These are phyloP conservation scores for Drosophila orosa DNA, from an alignment of 1,140 invertebrate species.

Conservation along the genomic window DNA sequence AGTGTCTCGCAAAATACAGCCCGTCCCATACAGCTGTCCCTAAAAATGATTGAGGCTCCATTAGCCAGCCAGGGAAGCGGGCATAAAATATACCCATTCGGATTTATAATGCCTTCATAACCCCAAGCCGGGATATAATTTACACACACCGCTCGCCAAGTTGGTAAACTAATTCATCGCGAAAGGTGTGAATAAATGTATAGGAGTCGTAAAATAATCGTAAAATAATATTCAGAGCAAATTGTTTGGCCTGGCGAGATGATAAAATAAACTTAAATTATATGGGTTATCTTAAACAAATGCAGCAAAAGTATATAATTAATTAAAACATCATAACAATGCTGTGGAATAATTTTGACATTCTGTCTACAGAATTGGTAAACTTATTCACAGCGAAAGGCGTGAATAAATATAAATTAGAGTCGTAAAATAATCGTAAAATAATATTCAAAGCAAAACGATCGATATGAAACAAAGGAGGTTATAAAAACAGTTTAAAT, in stretches of 20 bases:
- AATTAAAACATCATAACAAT: constrained; percentile 12
- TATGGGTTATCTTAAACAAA: not conserved
- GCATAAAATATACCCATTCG: constrained; percentile 30
- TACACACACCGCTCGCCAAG: constrained; percentile 6
- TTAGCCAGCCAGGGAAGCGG: constrained; percentile 25
- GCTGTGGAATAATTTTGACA: not conserved
- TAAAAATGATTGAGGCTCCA: constrained; percentile 40
- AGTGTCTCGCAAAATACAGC: constrained; percentile 27
- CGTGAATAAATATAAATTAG: constrained; percentile 13
- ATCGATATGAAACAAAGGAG: not conserved
- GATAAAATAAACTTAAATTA: constrained; percentile 1
- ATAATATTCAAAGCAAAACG: not conserved
- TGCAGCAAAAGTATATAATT: not conserved
- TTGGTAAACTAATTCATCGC: constrained; percentile 13
- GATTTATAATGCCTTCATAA: constrained; percentile 34
- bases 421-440: constrained; percentile 14
- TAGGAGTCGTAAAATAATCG: constrained; percentile 14
- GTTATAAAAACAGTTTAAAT: not conserved
- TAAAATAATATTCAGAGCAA: constrained; percentile 6
- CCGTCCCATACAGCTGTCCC: constrained; percentile 36
- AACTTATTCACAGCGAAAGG: not conserved
- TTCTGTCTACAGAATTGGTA: not conserved
- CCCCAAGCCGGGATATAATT: not conserved
- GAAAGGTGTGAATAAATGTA: constrained; percentile 21
- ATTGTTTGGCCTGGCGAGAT: not conserved